Base-by-base conservation (phyloP, 2,888 invertebrate species). In the Strigamia crassipes region DNA sequence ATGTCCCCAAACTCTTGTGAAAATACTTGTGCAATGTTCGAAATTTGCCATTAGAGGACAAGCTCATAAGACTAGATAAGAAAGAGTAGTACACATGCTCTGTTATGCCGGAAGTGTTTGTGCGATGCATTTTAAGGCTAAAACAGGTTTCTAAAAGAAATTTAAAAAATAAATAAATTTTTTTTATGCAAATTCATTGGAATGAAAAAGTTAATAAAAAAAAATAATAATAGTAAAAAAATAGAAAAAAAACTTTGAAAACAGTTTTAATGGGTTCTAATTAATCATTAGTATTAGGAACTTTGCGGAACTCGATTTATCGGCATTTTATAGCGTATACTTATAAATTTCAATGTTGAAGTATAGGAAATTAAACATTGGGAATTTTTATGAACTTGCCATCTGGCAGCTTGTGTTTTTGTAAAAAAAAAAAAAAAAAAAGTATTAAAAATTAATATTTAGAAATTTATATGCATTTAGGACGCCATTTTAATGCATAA, bases 401-500 rank as follows among this genome's bases (percentile, higher is more conserved):
- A 18, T 18, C 56, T 56, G 56, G 18, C 56, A 56, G n/a, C 18
- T 18, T 6, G 10, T 38, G 10, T 38, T 38, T 8, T 56, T 56
- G 6, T 2, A 1, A n/a, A 4, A n/a, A 51, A n/a, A 51, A 13
- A 51, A 51, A 51, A n/a, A 56, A 18, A n/a, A n/a, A 56, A 18
- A 56, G 1, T n/a, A 18, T 18, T 18, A 56, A 56, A 18, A 56
- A 56, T 18, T n/a, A 18, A n/a, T 56, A 1, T 56, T n/a, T 56
- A 56, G 56, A 21, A 56, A 56, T 56, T 27, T 56, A 56, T 56
- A 56, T 56, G 56, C 56, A 56, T 56, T 56, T 56, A 56, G 56
- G 56, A 15, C 56, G 6, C 18, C 18, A 56, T 56, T 56, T 56
- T 56, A 18, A 15, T 18, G 18, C 56, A 56, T 56, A 56, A 56